Evolutionary conservation across 1,140 invertebrate genomes (phyloP).

Genomic region (Cotesia typhae): DNA sequence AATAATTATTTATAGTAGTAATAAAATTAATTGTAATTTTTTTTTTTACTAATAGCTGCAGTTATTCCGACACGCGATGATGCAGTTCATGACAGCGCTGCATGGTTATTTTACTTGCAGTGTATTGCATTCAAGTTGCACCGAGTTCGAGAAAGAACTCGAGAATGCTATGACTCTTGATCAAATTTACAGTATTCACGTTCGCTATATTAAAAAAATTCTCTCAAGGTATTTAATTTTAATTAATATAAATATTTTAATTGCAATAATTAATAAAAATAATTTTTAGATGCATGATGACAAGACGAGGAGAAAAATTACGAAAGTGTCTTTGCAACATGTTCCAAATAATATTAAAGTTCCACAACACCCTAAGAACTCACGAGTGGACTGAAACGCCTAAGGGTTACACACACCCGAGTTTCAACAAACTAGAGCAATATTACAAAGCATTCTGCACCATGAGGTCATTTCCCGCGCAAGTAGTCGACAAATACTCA

Average conservation of each 20-base stretch:
- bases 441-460: slow-evolving; percentile 61
- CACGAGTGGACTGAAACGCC: slow-evolving; percentile 49
- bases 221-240: slow-evolving; percentile 56
- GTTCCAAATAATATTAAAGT: slow-evolving; percentile 76
- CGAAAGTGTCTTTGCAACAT: slow-evolving; percentile 73
- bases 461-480: slow-evolving; percentile 56
- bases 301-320: slow-evolving; percentile 72
- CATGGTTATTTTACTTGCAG: slow-evolving; percentile 78
- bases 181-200: slow-evolving; percentile 74
- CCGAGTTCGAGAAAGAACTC: slow-evolving; percentile 73
- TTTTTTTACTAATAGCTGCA: slow-evolving; percentile 63
- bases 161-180: slow-evolving; percentile 72
- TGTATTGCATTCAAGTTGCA: slow-evolving; percentile 76
- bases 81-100: slow-evolving; percentile 75
- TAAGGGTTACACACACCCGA: slow-evolving; percentile 49
- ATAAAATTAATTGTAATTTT: background rate
- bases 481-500: slow-evolving; percentile 59
- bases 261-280: no score
- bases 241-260: no score
- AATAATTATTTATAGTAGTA: no score
- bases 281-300: slow-evolving; percentile 70
- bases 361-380: slow-evolving; percentile 69
- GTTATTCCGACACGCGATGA: slow-evolving; percentile 75
- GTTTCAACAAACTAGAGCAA: slow-evolving; percentile 55
- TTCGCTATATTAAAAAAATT: slow-evolving; percentile 76